Conservation (phyloP, 2,888 invertebrate species). For the Drosophila rellima region DNA sequence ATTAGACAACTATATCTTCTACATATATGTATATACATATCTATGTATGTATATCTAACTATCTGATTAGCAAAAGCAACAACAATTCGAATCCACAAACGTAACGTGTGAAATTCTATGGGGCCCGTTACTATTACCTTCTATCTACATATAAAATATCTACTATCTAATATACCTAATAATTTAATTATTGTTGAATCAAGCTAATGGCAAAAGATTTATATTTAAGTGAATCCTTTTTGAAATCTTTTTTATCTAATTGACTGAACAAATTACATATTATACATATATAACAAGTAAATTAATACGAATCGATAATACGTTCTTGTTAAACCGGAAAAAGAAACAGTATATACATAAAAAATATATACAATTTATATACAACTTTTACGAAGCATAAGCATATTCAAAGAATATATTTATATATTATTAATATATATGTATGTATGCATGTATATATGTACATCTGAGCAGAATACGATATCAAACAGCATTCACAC, state of each 20-base stretch:
- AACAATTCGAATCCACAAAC: slow-evolving; percentile 74
- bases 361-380: slow-evolving; percentile 72
- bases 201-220: slow-evolving; percentile 43
- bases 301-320: slow-evolving; percentile 73
- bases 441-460: slow-evolving; percentile 39
- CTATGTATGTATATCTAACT: slow-evolving; percentile 2
- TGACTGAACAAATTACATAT: slow-evolving; percentile 80
- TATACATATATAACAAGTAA: slow-evolving; percentile 52
- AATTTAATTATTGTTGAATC: slow-evolving; percentile 56
- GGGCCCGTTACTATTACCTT: slow-evolving; percentile 61
- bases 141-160: slow-evolving; percentile 18
- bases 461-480: slow-evolving; percentile 21
- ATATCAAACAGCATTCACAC: slow-evolving; percentile 45
- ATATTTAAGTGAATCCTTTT: slow-evolving; percentile 77
- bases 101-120: slow-evolving; percentile 73
- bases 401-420: slow-evolving; percentile 71
- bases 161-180: slow-evolving; percentile 36
- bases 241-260: slow-evolving; percentile 80
- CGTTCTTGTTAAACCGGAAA: slow-evolving; percentile 66
- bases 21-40: slow-evolving; percentile 1
- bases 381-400: slow-evolving; percentile 72
- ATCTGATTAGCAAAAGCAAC: slow-evolving; percentile 45
- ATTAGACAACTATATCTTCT: slow-evolving; percentile 28
- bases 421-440: slow-evolving; percentile 62
- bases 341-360: slow-evolving; percentile 29